A percentile compares a stretch with the other conserved stretches of the same genome.
phyloP scores from a whole-genome alignment of 2,797 vertebrate species.

The Glyptemys insculpta region DNA sequence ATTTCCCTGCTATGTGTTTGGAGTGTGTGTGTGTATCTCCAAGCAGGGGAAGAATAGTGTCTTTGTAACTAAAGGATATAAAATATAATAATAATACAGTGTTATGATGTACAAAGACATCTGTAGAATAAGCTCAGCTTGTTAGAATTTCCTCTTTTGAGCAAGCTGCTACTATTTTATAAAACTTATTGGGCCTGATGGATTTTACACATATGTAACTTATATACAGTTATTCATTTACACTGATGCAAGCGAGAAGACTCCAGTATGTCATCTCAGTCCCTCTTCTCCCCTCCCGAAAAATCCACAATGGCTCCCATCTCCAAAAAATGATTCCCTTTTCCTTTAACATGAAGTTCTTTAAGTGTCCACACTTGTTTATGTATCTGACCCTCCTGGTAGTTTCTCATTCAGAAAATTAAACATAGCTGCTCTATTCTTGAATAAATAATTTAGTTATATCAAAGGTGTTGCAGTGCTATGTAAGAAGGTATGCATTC shows the following conservation, averaged over 20 bases:
- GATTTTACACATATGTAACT: background rate
- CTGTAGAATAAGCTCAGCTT: background rate
- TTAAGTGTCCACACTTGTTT: background rate
- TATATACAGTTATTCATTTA: background rate
- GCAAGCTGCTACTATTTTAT: background rate
- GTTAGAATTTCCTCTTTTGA: background rate
- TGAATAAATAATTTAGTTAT: background rate
- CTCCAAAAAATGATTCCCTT: background rate
- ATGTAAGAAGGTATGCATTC: background rate
- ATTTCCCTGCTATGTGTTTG: background rate
- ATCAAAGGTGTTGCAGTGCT: fast-evolving
- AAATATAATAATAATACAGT: background rate
- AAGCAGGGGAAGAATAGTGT: background rate
- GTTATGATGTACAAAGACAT: background rate
- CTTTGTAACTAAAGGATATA: background rate
- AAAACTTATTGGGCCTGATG: background rate
- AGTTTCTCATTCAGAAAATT: background rate
- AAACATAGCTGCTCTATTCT: background rate
- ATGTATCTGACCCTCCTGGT: background rate
- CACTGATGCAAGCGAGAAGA: background rate
- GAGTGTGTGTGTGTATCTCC: background rate
- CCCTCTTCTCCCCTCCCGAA: background rate
- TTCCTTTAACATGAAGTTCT: background rate
- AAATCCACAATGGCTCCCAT: background rate
- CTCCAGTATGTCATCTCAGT: background rate